These are phyloP conservation scores for Drosophila tripunctata DNA, from an alignment of 2,888 invertebrate species.

Conservation along the genomic window DNA sequence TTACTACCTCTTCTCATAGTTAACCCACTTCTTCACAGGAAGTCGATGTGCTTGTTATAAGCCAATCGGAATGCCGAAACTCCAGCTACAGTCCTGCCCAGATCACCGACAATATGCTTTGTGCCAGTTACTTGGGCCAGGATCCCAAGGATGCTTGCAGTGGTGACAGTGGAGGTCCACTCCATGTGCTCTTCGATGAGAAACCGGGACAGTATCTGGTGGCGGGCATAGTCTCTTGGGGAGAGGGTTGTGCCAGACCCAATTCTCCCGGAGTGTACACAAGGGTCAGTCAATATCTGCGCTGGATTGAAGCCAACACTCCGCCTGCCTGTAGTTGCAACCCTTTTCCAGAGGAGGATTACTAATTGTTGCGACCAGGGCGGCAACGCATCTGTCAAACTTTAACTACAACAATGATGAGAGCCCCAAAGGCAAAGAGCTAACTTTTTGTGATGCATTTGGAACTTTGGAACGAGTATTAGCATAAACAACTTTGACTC, in stretches of 20 bases:
- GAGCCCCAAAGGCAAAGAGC: slow-evolving; percentile 13
- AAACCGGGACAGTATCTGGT: slow-evolving; percentile 58
- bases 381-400: slow-evolving; percentile 47
- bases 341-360: slow-evolving; percentile 41
- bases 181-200: slow-evolving; percentile 47
- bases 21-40: slow-evolving; percentile 74
- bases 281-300: slow-evolving; percentile 55
- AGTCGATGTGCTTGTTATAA: slow-evolving; percentile 57
- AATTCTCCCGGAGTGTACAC: slow-evolving; percentile 64
- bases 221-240: slow-evolving; percentile 70
- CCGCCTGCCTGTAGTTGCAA: slow-evolving; percentile 52
- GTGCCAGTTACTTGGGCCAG: slow-evolving; percentile 59
- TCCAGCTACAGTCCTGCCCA: slow-evolving; percentile 52
- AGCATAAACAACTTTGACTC: slow-evolving; percentile 63
- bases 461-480: slow-evolving; percentile 40
- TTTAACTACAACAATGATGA: slow-evolving; percentile 34
- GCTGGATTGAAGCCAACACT: slow-evolving; percentile 52
- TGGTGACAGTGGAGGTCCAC: slow-evolving; percentile 61
- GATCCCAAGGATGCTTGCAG: slow-evolving; percentile 56
- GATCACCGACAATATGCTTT: slow-evolving; percentile 78
- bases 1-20: not conserved
- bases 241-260: slow-evolving; percentile 62
- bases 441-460: slow-evolving; percentile 53
- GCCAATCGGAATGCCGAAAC: slow-evolving; percentile 46
- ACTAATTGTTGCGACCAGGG: slow-evolving; percentile 3